Conservation (phyloP, 1,140 invertebrate species). For the Philotrypesis tridentata region DNA sequence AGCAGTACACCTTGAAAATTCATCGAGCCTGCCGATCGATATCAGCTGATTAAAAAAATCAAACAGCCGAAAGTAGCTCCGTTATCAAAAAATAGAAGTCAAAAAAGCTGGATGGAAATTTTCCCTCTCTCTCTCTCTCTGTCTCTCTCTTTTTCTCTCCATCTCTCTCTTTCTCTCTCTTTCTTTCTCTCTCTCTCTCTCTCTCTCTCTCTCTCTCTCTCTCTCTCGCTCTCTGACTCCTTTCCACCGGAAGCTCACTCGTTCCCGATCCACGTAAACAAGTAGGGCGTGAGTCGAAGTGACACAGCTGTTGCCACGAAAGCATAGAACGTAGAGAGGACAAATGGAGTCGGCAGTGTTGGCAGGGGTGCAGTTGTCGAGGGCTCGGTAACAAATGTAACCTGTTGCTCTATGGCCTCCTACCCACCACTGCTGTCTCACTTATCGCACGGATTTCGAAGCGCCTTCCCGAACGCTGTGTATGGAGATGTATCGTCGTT, state of each 20-base stretch:
- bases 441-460: constrained; percentile 7
- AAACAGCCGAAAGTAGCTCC: not conserved
- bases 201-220: no score
- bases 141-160: no score
- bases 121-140: no score
- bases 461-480: not conserved
- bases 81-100: no score
- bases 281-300: not conserved
- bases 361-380: not conserved
- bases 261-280: constrained; percentile 20
- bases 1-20: no score
- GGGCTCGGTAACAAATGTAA: constrained; percentile 37
- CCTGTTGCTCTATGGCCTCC: constrained; percentile 32
- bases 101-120: no score
- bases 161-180: no score
- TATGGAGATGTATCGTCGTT: not conserved
- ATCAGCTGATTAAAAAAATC: no score
- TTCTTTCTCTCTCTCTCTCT: no score
- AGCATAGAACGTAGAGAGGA: not conserved
- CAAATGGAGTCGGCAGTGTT: not conserved
- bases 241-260: not conserved
- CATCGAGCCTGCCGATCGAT: no score
- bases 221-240: no score
- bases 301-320: not conserved
- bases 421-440: not conserved